phyloP scores from a whole-genome alignment of 2,113 vertebrate genomes.

The Nymphicus hollandicus region DNA sequence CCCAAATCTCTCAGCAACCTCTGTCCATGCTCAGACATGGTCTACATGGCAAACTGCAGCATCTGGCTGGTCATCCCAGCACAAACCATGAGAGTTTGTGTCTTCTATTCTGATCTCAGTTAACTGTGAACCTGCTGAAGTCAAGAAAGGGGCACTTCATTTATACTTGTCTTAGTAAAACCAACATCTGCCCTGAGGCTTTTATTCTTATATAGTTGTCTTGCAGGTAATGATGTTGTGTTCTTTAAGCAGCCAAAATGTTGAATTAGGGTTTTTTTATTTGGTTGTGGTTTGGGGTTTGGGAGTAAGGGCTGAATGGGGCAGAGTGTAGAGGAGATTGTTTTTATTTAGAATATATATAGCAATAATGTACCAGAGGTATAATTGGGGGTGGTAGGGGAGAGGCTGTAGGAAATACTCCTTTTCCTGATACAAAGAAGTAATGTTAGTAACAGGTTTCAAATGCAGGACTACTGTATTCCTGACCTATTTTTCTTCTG shows the following conservation, averaged over 20 bases:
- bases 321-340: not conserved
- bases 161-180: not conserved
- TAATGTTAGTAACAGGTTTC: not conserved
- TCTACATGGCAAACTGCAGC: not conserved
- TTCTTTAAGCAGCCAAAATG: not conserved
- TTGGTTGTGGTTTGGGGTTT: not conserved
- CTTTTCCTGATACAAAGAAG: not conserved
- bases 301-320: fast-evolving
- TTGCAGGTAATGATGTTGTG: not conserved
- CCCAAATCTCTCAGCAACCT: not conserved
- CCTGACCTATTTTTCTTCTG: not conserved
- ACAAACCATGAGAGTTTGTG: not conserved
- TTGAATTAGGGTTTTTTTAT: not conserved
- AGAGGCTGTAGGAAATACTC: not conserved
- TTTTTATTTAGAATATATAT: not conserved
- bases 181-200: not conserved
- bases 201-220: not conserved
- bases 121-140: not conserved
- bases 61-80: not conserved
- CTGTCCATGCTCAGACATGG: not conserved
- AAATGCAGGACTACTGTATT: not conserved
- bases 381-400: not conserved
- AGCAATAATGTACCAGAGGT: not conserved
- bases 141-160: not conserved
- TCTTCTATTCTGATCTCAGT: not conserved